phyloP scores from a whole-genome alignment of 1,140 invertebrate species.

The Riptortus pedestris region DNA sequence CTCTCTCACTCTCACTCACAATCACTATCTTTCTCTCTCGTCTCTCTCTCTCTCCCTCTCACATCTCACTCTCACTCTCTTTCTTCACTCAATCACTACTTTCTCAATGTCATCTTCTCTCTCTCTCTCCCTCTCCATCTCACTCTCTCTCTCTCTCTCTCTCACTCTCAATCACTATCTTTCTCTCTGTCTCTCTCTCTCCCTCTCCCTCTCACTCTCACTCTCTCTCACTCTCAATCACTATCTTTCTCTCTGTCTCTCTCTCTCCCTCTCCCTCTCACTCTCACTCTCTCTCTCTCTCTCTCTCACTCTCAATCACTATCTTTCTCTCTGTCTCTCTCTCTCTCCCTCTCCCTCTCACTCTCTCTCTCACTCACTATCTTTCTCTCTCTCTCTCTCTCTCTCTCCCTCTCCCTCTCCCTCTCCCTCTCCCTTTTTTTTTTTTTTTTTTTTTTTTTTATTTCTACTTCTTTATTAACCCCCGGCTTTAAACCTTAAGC shows the following conservation, averaged over 20 bases:
- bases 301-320: not conserved
- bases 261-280: not conserved
- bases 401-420: not conserved
- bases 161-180: too few relatives aligned
- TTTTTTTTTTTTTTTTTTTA: too few relatives aligned
- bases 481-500: too few relatives aligned
- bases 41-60: too few relatives aligned
- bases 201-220: not conserved
- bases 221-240: not conserved
- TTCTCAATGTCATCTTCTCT: not conserved
- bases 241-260: not conserved
- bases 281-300: not conserved
- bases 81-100: not conserved
- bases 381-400: not conserved
- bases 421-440: too few relatives aligned
- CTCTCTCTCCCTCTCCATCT: too few relatives aligned
- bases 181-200: too few relatives aligned
- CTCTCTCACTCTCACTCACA: constrained; percentile 3
- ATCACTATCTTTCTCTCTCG: not conserved
- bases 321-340: too few relatives aligned
- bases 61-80: too few relatives aligned
- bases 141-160: too few relatives aligned
- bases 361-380: not conserved
- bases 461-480: too few relatives aligned
- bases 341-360: not conserved